Evolutionary conservation across 2,797 vertebrate genomes (phyloP).

Genomic region (Oreortyx pictus): DNA sequence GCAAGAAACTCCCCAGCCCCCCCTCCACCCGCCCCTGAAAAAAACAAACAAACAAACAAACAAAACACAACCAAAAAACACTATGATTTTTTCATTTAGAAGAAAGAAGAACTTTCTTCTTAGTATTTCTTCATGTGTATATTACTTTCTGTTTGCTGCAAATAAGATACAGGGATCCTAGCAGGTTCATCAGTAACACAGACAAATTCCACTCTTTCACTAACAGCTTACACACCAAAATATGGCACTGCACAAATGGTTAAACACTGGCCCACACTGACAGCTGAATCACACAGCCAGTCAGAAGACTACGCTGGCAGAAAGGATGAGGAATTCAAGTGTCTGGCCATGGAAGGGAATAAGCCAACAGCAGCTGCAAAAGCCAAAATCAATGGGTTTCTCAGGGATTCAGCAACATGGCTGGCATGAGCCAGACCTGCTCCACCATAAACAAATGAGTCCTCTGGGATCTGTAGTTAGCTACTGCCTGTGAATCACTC

Average conservation of each 20-base stretch:
- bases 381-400: slow-evolving; percentile 32
- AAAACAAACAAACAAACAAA: no score
- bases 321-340: slow-evolving; percentile 6
- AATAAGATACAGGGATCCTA: background rate
- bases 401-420: background rate
- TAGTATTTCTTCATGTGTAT: background rate
- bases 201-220: background rate
- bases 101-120: background rate
- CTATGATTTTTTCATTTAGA: background rate
- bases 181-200: background rate
- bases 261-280: background rate
- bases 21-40: no score
- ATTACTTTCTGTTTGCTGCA: background rate
- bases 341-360: slow-evolving; percentile 23
- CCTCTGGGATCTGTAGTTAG: background rate
- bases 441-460: background rate
- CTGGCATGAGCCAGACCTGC: slow-evolving; percentile 49
- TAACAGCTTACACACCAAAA: background rate
- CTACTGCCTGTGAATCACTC: slow-evolving; percentile 21
- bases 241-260: background rate
- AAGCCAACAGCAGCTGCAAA: slow-evolving; percentile 35
- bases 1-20: background rate
- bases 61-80: no score
- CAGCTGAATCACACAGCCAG: background rate
- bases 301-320: slow-evolving; percentile 27